phyloP scores from a whole-genome alignment of 1,140 invertebrate species.

The Hylyphantes graminicola region DNA sequence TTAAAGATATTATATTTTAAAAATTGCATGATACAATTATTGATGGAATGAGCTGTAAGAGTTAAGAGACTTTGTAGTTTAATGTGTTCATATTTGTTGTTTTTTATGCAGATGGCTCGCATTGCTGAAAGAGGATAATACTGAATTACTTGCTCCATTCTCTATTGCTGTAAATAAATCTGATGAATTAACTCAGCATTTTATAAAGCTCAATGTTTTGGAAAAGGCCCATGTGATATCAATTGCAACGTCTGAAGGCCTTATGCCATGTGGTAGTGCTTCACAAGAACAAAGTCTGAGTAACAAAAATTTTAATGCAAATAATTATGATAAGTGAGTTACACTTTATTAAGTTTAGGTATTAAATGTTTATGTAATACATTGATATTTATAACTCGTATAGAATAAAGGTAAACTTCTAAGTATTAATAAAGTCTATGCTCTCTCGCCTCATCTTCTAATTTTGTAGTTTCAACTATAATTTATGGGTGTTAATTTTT shows the following conservation, averaged over 20 bases:
- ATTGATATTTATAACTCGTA: no score
- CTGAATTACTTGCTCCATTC: constrained; percentile 30
- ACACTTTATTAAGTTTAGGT: not conserved
- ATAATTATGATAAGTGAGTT: constrained; percentile 24
- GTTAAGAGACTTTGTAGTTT: constrained; percentile 1
- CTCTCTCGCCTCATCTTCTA: no score
- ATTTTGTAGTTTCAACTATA: no score
- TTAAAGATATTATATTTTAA: no score
- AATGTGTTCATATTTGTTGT: not conserved
- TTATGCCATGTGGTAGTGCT: constrained; percentile 4
- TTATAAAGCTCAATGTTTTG: constrained; percentile 35
- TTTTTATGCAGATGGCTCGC: constrained; percentile 37
- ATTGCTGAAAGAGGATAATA: constrained; percentile 12
- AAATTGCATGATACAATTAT: not conserved
- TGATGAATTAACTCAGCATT: constrained; percentile 42
- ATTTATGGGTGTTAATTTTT: no score
- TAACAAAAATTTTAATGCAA: not conserved
- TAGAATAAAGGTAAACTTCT: no score
- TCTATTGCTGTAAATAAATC: constrained; percentile 43
- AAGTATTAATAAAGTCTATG: no score
- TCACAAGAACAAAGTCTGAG: not conserved
- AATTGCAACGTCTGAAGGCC: constrained; percentile 33
- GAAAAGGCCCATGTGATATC: constrained; percentile 51
- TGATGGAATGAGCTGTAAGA: constrained; percentile 22
- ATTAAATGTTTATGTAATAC: not conserved